Evolutionary conservation across 2,797 vertebrate genomes (phyloP).

Genomic region (Centroberyx gerrardi): DNA sequence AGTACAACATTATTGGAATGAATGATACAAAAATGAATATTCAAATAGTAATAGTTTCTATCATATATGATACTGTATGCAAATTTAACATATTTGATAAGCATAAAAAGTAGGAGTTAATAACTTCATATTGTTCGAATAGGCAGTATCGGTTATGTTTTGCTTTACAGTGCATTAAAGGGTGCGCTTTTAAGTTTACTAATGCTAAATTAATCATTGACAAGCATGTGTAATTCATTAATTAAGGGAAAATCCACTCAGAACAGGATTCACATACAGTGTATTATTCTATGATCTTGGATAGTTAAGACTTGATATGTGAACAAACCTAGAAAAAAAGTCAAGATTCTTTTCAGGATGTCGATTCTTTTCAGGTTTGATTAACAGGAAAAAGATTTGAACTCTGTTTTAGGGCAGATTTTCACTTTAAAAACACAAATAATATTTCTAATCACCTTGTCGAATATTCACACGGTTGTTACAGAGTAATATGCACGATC

Average conservation of each 20-base stretch:
- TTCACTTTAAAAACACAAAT: conserved; percentile 1
- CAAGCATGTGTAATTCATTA: conserved; percentile 28
- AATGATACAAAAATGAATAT: conserved; percentile 45
- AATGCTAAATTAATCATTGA: conserved; percentile 45
- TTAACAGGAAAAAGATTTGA: not conserved
- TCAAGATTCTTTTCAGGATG: not conserved
- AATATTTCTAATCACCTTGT: conserved; percentile 11
- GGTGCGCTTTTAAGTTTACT: conserved; percentile 56
- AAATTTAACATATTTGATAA: conserved; percentile 57
- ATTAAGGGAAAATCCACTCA: conserved; percentile 28
- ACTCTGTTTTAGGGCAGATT: conserved; percentile 3
- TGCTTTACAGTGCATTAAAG: conserved; percentile 68
- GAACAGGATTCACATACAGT: conserved; percentile 2
- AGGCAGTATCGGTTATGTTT: conserved; percentile 53
- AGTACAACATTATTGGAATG: conserved; percentile 44
- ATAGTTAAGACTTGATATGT: conserved; percentile 11
- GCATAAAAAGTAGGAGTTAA: conserved; percentile 46
- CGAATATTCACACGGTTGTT: conserved; percentile 26
- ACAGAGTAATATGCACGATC: conserved; percentile 28
- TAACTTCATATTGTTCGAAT: conserved; percentile 53
- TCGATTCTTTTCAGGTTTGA: too few relatives aligned
- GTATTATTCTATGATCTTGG: not conserved
- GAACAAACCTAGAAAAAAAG: not conserved
- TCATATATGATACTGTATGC: conserved; percentile 22
- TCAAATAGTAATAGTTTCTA: conserved; percentile 24